Base-by-base conservation (phyloP, 2,888 invertebrate genomes). In the Clivina fossor region DNA sequence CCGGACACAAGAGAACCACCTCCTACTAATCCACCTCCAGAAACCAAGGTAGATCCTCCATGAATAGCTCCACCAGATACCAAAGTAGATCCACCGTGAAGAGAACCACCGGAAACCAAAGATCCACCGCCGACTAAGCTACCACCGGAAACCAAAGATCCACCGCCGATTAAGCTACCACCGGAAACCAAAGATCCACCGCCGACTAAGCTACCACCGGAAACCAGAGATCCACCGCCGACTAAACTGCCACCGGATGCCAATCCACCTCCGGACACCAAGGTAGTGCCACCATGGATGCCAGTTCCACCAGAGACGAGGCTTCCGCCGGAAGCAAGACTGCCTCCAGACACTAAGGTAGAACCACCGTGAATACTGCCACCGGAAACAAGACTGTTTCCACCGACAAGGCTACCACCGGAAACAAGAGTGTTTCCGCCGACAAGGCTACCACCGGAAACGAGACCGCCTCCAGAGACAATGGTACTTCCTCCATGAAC, bases 161-260 rank as follows among this genome's bases (percentile, higher is more conserved):
- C 53, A 11, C 53, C 53, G 7, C 37, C 15, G 15, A 44, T n/a
- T 4, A 53, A 7, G 5, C 18, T 9, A 8, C 53, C 53, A 19
- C 53, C 53, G 35, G 44, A 53, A 33, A 22, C 13, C 1, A 32
- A 18, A 13, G 41, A 26, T 7, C 53, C 53, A 4, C 53, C 53
- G 18, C 44, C 43, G 19, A 37, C 26, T 1, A 53, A 19, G 13
- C 18, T 8, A 11, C 53, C 53, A 24, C 53, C 53, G 18, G 44
- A 43, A n/a, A n/a, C 1, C 2, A 44, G 26, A 2, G 35, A 35
- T 7, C 53, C 53, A 3, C 53, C 53, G 13, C 44, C 43, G 9
- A 53, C 35, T 2, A 53, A 3, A 5, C 18, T 18, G 1, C 53
- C 53, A 24, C 53, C 53, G 35, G 53, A 53, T 15, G 22, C 9